A percentile compares a stretch with the other conserved stretches of the same genome.
Conservation (phyloP, 1,140 invertebrate genomes). For the Dreissena polymorpha region DNA sequence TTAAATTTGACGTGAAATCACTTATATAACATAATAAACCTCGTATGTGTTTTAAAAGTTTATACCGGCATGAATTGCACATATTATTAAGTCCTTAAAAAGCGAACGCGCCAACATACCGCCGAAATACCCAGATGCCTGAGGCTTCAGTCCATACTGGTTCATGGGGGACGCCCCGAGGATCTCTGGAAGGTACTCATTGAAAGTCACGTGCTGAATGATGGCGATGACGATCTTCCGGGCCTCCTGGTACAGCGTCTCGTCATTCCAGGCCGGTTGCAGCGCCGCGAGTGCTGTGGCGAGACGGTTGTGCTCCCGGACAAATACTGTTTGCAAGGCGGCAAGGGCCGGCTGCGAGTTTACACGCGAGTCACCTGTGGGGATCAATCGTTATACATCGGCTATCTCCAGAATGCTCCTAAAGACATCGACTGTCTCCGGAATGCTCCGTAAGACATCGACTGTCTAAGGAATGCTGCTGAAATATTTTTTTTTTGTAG, state of each 20-base stretch:
- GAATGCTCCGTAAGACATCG: too few species aligned
- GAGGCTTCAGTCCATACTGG: conserved; percentile 61
- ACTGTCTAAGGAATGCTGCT: too few species aligned
- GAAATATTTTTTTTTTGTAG: too few species aligned
- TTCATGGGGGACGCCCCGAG: conserved; percentile 81
- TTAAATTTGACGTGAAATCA: too few species aligned
- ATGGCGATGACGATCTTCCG: conserved; percentile 95
- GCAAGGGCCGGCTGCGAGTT: conserved; percentile 93
- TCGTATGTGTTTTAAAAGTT: too few species aligned
- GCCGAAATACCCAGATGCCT: not conserved
- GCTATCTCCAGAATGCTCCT: too few species aligned
- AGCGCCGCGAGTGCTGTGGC: conserved; percentile 87
- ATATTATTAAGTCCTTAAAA: too few species aligned
- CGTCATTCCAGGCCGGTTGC: conserved; percentile 96
- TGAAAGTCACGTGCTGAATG: conserved; percentile 98
- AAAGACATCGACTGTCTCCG: too few species aligned
- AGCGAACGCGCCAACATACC: conserved; percentile 67
- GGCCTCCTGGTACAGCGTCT: conserved; percentile 89
- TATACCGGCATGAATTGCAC: too few species aligned
- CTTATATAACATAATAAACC: too few species aligned
- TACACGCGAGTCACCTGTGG: conserved; percentile 86
- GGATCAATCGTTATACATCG: not conserved
- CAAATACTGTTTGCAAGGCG: conserved; percentile 98
- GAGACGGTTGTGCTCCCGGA: conserved; percentile 97
- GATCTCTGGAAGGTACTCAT: conserved; percentile 92